Percentiles rank a stretch among this genome's conserved stretches.
phyloP scores from a whole-genome alignment of 2,113 vertebrate genomes.

The Terrapene triunguis region DNA sequence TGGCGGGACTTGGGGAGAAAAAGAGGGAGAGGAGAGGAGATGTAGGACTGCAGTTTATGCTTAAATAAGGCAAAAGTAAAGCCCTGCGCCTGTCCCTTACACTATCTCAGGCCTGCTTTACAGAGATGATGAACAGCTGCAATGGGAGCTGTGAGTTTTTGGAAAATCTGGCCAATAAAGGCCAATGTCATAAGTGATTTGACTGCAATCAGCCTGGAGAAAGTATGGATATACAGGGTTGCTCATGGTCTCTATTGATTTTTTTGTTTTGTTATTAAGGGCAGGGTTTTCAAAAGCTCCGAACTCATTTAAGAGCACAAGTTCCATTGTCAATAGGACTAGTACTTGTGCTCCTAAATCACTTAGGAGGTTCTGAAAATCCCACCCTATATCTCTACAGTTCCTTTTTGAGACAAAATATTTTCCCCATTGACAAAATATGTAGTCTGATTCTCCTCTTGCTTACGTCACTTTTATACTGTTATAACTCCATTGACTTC shows the following conservation, averaged over 20 bases:
- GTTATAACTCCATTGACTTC: background rate
- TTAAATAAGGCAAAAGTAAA: background rate
- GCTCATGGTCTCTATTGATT: background rate
- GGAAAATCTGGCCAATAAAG: background rate
- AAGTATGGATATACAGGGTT: background rate
- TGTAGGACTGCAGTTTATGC: background rate
- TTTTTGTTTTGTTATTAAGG: background rate
- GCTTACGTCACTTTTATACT: background rate
- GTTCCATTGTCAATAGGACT: background rate
- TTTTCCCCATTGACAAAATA: accelerated
- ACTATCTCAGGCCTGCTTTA: background rate
- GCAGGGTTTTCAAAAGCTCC: background rate
- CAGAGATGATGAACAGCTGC: background rate
- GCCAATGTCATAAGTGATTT: background rate
- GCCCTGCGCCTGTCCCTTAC: background rate
- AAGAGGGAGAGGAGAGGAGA: too few relatives aligned
- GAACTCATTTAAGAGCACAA: background rate
- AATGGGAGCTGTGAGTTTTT: background rate
- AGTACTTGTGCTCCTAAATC: background rate
- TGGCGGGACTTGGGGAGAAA: background rate
- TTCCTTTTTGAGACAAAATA: background rate
- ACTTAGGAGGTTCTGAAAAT: background rate
- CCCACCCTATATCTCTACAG: background rate
- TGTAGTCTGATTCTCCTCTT: background rate
- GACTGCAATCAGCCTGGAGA: background rate